These are phyloP conservation scores for Thamnophis sirtalis DNA, from an alignment of 2,113 vertebrate species.

Conservation along the genomic window DNA sequence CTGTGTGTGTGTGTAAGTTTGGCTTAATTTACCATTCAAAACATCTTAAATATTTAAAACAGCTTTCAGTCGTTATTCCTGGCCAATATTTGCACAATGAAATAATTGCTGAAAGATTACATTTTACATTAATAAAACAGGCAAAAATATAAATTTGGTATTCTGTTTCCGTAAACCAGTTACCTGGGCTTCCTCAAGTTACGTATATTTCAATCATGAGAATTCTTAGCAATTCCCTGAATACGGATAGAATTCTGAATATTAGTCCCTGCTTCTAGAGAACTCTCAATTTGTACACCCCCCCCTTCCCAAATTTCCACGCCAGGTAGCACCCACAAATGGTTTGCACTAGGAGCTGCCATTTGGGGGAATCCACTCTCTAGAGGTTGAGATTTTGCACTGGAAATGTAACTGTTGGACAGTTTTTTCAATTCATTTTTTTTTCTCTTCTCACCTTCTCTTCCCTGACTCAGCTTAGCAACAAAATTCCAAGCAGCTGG, in stretches of 20 bases:
- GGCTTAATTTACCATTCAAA: background rate
- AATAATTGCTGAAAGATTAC: background rate
- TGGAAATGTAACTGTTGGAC: background rate
- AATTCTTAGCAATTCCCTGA: background rate
- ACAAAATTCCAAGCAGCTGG: background rate
- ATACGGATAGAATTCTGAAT: background rate
- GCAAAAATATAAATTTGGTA: background rate
- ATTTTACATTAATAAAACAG: background rate
- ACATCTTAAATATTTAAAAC: background rate
- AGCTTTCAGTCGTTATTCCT: background rate
- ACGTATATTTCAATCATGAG: background rate
- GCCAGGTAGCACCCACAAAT: background rate
- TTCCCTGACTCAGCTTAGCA: background rate
- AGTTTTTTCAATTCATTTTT: background rate
- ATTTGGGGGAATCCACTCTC: background rate
- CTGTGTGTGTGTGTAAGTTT: background rate
- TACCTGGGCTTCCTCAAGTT: background rate
- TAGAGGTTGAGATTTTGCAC: background rate
- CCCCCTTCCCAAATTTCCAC: too few species aligned
- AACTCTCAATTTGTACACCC: background rate
- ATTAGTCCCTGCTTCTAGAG: background rate
- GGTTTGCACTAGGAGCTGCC: background rate
- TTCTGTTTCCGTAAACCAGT: background rate
- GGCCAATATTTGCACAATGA: background rate
- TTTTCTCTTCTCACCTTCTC: background rate